Percentiles rank a stretch among this genome's conserved stretches.
Evolutionary conservation across 2,113 vertebrate species (phyloP).

Genomic region (Pimephales promelas): DNA sequence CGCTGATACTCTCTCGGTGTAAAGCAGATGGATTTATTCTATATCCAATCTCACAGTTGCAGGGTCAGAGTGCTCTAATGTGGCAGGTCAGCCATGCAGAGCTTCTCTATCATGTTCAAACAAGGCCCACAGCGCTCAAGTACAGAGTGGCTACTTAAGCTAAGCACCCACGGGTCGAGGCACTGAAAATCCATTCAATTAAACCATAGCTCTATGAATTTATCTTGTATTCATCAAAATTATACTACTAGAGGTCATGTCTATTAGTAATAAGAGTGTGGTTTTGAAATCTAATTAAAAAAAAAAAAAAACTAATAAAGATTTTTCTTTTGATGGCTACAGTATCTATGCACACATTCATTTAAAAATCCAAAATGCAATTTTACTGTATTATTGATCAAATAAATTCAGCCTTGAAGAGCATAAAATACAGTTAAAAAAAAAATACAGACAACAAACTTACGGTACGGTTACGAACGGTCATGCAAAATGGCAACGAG

Average conservation of each 20-base stretch:
- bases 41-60: not conserved
- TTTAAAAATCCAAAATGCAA: not conserved
- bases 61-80: not conserved
- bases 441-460: too few relatives aligned
- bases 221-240: slow-evolving; percentile 27
- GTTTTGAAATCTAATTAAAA: not conserved
- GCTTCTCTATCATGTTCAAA: slow-evolving; percentile 8
- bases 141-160: slow-evolving; percentile 6
- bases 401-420: not conserved
- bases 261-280: not conserved
- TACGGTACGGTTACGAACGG: too few relatives aligned
- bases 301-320: not conserved
- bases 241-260: not conserved
- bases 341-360: not conserved
- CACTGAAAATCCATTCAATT: slow-evolving; percentile 8
- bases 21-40: slow-evolving; percentile 20
- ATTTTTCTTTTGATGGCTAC: not conserved
- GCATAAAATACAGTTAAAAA: not conserved
- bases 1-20: not conserved
- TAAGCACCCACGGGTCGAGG: not conserved
- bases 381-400: not conserved
- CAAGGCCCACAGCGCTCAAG: slow-evolving; percentile 19
- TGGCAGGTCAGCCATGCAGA: slow-evolving; percentile 25
- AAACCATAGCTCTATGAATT: slow-evolving; percentile 20
- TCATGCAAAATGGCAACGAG: not conserved